Base-by-base conservation (phyloP, 2,797 vertebrate species). In the Rhabdophis nuchalis region DNA sequence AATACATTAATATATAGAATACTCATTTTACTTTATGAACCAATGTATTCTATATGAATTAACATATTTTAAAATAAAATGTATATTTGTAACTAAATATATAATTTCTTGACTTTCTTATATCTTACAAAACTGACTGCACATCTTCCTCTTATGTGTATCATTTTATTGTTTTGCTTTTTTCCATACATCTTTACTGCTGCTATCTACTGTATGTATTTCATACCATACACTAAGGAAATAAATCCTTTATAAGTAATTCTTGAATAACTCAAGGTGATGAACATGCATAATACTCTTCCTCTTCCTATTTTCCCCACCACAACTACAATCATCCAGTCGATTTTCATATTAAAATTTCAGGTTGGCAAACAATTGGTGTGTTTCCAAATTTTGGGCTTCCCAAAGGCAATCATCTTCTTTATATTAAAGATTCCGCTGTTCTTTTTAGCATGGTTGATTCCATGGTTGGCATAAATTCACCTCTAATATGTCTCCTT, bases 401-500 rank as follows among this genome's bases (percentile, higher is more conserved):
- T 88, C 87, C 41, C 87, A 27, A 88, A 18, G 52, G 29, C 18
- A 25, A 5, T 23, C 13, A 53, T 32, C 20, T 36, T 86, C n/a
- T 41, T 60, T 91, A 27, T 13, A 18, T 85, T 13, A 20, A 23
- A 27, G 23, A 14, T 52, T 8, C 9, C 1, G 2, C 57, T 86
- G 25, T 10, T 16, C 46, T 60, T 41, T 60, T 29, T 64, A 13
- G 36, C 23, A 14, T 29, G 5, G 58, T 20, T 58, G 23, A 3
- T 13, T 25, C 0, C 6, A 0, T 41, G 2, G 29, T 50, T 50
- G 61, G 52, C 32, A 46, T 41, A 6, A 36, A 46, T 93, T 94
- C 20, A 99, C 98, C 98, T 99, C 97, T 2, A 99, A 92, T 0
- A 94, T 94, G 13, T 98, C 98, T 61, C 97, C 97, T 4, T 98